Evolutionary conservation across 2,888 invertebrate species (phyloP), one percentile per base, ranked within the genome.

Genomic region (Chloroclystis v-ata): DNA sequence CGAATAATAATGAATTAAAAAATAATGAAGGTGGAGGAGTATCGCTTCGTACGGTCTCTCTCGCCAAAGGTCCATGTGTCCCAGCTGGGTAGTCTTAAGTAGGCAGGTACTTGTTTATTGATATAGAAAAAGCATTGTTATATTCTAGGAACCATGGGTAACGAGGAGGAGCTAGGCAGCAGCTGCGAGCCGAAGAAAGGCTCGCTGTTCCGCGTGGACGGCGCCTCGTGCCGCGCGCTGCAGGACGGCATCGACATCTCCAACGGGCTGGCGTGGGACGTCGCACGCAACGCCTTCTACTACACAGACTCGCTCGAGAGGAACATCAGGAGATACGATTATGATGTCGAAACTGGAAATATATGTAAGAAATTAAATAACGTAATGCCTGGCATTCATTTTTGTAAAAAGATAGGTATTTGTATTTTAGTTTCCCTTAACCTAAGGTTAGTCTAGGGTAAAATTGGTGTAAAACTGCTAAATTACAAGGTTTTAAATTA

Each of bases 261-360:
- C n/a, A 95, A 96, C 73, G 95, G 95, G 0, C 77, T 95, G 29
- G 92, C 93, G 6, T 96, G 95, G 95, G 91, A 93, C 63, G 72
- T 89, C 8, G 82, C 90, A 52, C 78, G 89, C 52, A 90, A 89
- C 46, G 91, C 90, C 40, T 91, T 95, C 83, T 94, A 93, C 74
- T 95, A 91, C 73, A 92, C 91, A 1, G 95, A 95, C 78, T 92
- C 93, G 0, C 69, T 89, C 2, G 91, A 91, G 55, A 70, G 79
- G 32, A 90, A 90, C 45, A 89, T 94, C 16, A 90, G 92, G 59
- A 89, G 90, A 59, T 95, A 93, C 65, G 94, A 95, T 68, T 95
- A 92, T 63, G 90, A 95, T 42, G 82, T 91, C 1, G 85, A 87
- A 0, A 91, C 89, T 1, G 95, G 94, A 14, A 81, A 88, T 12